These are phyloP conservation scores for Zaprionus vittiger DNA, from an alignment of 1,140 invertebrate species.

Conservation along the genomic window DNA sequence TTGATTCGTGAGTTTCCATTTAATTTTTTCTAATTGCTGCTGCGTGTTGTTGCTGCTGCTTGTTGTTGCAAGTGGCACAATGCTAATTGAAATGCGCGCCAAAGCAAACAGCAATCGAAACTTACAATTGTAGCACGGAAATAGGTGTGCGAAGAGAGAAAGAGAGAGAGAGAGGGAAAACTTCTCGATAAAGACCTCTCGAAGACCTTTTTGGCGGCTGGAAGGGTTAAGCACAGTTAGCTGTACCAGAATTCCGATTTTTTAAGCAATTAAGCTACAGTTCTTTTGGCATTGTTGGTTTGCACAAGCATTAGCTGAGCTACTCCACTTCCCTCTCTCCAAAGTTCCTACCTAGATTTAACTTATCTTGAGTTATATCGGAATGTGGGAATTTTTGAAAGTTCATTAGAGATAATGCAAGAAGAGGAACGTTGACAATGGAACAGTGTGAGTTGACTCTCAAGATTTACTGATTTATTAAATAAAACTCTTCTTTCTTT, in stretches of 20 bases:
- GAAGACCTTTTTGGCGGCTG: neutral
- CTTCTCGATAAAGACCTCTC: slow-evolving; percentile 1
- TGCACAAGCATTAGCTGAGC: neutral
- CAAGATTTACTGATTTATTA: no score
- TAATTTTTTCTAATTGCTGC: slow-evolving; percentile 36
- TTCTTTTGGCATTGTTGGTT: slow-evolving; percentile 16
- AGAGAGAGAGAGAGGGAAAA: slow-evolving; percentile 22
- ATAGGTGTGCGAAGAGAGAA: slow-evolving; percentile 4
- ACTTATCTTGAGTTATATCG: no score
- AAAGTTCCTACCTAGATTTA: no score
- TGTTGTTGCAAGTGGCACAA: slow-evolving; percentile 57
- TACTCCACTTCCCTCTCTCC: neutral
- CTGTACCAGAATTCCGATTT: slow-evolving; percentile 34
- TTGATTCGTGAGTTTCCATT: slow-evolving; percentile 42
- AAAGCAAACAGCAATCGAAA: slow-evolving; percentile 28
- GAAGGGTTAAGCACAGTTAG: slow-evolving; percentile 26
- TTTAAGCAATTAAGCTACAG: slow-evolving; percentile 26
- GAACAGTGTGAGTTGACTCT: fast-evolving
- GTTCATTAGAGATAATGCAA: neutral
- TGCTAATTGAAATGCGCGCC: slow-evolving; percentile 71
- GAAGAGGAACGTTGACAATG: neutral
- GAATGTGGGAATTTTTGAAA: no score
- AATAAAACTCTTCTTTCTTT: no score
- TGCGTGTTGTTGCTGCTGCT: slow-evolving; percentile 26
- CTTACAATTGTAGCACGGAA: slow-evolving; percentile 26